Conservation (phyloP, 2,113 vertebrate species). For the Nothocercus julius region DNA sequence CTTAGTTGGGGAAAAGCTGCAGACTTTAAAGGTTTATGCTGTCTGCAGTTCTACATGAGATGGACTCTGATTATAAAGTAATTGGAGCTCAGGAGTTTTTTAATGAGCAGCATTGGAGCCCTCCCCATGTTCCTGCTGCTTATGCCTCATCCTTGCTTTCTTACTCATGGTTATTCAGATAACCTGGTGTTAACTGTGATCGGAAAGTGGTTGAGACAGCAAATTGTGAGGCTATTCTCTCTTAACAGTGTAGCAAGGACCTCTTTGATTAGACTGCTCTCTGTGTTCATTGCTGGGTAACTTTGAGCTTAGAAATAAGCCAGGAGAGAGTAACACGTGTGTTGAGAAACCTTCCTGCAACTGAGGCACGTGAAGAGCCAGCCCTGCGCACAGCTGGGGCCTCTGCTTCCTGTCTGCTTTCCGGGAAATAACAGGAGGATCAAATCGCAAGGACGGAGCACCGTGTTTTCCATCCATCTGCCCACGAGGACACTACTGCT, state of each 20-base stretch:
- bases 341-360: background rate
- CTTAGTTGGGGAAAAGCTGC: background rate
- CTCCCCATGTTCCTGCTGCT: background rate
- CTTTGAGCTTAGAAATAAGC: background rate
- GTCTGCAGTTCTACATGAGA: background rate
- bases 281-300: conserved; percentile 2
- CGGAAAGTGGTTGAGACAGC: conserved; percentile 10
- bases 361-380: background rate
- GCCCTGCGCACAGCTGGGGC: background rate
- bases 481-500: background rate
- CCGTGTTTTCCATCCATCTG: background rate
- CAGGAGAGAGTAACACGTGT: conserved; percentile 3
- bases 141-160: background rate
- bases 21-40: too few relatives aligned
- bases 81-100: background rate
- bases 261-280: conserved; percentile 10
- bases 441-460: background rate
- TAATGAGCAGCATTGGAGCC: background rate
- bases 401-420: background rate
- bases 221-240: background rate
- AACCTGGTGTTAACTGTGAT: conserved; percentile 12
- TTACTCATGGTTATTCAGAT: background rate
- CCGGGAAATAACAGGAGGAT: background rate
- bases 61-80: background rate
- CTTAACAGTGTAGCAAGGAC: background rate